Evolutionary conservation across 2,888 invertebrate genomes (phyloP).

Genomic region (Copidosoma aretas): DNA sequence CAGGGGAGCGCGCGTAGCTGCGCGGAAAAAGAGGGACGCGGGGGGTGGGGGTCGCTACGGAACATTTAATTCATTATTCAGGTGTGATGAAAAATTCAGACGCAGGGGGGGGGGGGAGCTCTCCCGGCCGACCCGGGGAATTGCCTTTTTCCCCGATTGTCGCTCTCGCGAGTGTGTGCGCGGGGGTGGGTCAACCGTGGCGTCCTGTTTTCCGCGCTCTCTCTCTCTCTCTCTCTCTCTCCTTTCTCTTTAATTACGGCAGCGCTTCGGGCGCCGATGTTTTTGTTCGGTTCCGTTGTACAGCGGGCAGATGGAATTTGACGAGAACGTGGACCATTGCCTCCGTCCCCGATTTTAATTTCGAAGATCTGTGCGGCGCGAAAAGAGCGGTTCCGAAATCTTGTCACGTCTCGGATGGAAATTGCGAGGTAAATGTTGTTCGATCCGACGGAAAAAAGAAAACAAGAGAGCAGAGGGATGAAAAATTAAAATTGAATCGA

Average conservation of each 20-base stretch:
- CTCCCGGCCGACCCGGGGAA: conserved; percentile 23
- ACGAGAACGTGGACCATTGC: no score
- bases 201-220: no score
- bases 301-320: neutral
- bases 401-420: neutral
- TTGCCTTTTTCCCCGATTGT: conserved; percentile 38
- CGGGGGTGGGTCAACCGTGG: no score
- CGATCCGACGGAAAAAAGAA: no score
- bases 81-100: conserved; percentile 57
- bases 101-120: conserved; percentile 26
- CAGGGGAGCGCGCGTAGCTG: conserved; percentile 23
- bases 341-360: no score
- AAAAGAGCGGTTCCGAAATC: no score
- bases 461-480: neutral
- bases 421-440: no score
- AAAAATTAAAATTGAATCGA: neutral
- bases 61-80: conserved; percentile 63
- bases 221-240: conserved; percentile 37
- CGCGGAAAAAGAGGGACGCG: conserved; percentile 42
- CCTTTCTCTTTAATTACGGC: conserved; percentile 33
- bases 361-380: no score
- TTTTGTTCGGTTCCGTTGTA: conserved; percentile 26
- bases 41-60: conserved; percentile 47
- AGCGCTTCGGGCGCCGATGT: conserved; percentile 18
- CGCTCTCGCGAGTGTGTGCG: conserved; percentile 18